phyloP scores from a whole-genome alignment of 2,113 vertebrate species.

The Noturus placidus region DNA sequence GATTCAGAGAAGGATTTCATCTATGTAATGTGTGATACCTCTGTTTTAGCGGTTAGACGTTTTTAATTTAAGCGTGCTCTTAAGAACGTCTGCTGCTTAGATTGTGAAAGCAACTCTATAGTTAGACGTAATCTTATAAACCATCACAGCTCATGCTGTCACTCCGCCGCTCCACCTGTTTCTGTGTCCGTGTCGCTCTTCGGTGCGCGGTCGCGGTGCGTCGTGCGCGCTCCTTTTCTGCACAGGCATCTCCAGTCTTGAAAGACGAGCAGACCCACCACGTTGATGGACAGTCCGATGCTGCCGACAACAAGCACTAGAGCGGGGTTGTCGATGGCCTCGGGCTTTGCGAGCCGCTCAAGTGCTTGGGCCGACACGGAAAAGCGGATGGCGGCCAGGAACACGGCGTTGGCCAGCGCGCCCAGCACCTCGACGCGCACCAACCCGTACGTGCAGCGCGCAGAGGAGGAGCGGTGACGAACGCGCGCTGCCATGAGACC shows the following conservation, averaged over 20 bases:
- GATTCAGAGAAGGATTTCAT: not conserved
- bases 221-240: not conserved
- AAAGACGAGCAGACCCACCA: slow-evolving; percentile 81
- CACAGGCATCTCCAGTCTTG: slow-evolving; percentile 69
- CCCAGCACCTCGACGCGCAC: slow-evolving; percentile 81
- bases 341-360: slow-evolving; percentile 71
- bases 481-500: slow-evolving; percentile 72
- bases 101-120: not conserved
- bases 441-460: slow-evolving; percentile 74
- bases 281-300: slow-evolving; percentile 81
- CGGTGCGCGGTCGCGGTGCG: not conserved
- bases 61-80: not conserved
- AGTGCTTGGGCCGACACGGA: slow-evolving; percentile 76
- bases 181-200: slow-evolving; percentile 32
- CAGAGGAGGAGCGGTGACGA: slow-evolving; percentile 65
- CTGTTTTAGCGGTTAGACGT: not conserved
- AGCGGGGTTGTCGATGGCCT: slow-evolving; percentile 69
- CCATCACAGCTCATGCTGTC: not conserved
- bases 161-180: slow-evolving; percentile 71
- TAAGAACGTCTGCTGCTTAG: not conserved
- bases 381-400: slow-evolving; percentile 76
- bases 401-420: slow-evolving; percentile 80
- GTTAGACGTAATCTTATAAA: not conserved
- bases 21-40: not conserved
- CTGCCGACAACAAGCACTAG: slow-evolving; percentile 81